Evolutionary conservation across 1,140 invertebrate species (phyloP), one percentile per base, ranked within the genome.

Genomic region (Dinothrombium tinctorium): DNA sequence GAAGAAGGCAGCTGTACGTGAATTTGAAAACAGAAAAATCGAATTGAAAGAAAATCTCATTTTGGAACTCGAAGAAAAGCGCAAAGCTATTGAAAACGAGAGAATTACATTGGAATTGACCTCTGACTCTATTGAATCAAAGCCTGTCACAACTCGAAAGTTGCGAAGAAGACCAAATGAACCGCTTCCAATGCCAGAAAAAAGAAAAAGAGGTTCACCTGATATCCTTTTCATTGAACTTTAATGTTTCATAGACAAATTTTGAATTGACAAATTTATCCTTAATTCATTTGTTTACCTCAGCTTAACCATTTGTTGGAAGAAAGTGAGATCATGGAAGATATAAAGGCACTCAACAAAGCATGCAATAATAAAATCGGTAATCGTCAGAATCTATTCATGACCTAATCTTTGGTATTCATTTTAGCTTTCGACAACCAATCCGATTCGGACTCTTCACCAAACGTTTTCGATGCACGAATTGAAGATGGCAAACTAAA

Each of bases 11-110:
- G 76, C 83, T 3, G 72, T 68, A 0, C 77, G 81, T 58, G 86
- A 94, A 51, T 87, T 84, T 67, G 83, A 94, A 41, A 84, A 94
- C 50, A 90, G 92, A 55, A 87, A 87, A 56, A 67, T 79, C 48
- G 86, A 92, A 55, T 59, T 95, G 9, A 73, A 76, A 52, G 86
- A 92, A 56, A 84, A 74, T 60, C 56, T 96, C 12, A 65, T 94
- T 9, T 68, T 72, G 25, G 86, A 92, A 55, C 74, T 92, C 56
- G 86, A 92, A 55, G 87, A 94, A 46, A 89, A 89, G 52, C 68
- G 75, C 50, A 75, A 76, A 50, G 68, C 74, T 47, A 81, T 94
- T 47, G 86, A 94, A 59, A 69, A 69, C 47, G 87, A 94, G 55
- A 59, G 81, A 36, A 71, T 71, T 46, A 76, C 69, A 29, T 72